Conservation (phyloP, 2,113 vertebrate genomes). For the Atractosteus spatula region DNA sequence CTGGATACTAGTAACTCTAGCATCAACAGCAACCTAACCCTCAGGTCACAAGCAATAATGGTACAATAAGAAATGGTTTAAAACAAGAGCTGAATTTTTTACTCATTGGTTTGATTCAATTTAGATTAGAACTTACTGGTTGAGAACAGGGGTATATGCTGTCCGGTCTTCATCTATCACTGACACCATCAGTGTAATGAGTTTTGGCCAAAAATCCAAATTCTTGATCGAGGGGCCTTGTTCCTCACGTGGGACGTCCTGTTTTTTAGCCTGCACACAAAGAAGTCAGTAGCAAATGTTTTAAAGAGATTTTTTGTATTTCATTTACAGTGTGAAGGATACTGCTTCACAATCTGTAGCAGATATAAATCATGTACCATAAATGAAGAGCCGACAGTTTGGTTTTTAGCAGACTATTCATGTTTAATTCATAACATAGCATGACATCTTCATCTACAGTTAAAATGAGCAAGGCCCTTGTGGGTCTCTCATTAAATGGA, state of each 20-base stretch:
- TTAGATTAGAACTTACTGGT: constrained; percentile 77
- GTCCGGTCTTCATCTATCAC: constrained; percentile 91
- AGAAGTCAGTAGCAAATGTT: too few relatives aligned
- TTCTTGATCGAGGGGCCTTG: constrained; percentile 90
- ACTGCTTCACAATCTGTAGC: constrained; percentile 2
- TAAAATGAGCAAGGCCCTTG: constrained; percentile 5
- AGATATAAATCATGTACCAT: constrained; percentile 15
- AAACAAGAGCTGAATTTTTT: too few relatives aligned
- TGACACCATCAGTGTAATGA: constrained; percentile 91
- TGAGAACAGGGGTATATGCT: constrained; percentile 84
- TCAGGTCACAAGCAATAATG: too few relatives aligned
- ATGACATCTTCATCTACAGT: constrained; percentile 17
- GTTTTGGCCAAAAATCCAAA: constrained; percentile 91
- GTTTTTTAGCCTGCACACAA: constrained; percentile 75
- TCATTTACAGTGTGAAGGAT: not conserved
- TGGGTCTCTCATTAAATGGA: too few relatives aligned
- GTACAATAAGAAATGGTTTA: too few relatives aligned
- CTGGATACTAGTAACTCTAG: too few relatives aligned
- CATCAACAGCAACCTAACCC: too few relatives aligned
- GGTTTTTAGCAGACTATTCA: constrained; percentile 3
- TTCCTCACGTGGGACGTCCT: constrained; percentile 82
- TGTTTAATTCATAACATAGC: constrained; percentile 20
- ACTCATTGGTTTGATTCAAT: too few relatives aligned
- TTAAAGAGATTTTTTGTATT: too few relatives aligned
- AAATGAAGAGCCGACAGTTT: constrained; percentile 4